Base-by-base conservation (phyloP, 2,888 invertebrate species). In the Eurois occulta region DNA sequence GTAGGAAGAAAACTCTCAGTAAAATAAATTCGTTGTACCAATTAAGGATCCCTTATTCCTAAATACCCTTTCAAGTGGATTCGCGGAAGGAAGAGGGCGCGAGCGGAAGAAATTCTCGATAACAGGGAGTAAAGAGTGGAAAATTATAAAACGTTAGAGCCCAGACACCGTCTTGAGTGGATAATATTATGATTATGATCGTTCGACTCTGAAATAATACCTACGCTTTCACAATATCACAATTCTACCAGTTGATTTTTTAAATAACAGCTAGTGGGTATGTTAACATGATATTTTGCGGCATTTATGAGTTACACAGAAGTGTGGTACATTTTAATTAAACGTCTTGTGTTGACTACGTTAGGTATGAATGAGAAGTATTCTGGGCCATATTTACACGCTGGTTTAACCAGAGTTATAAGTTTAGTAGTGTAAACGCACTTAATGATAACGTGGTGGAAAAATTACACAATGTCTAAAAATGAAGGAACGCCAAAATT, bases 81-180 rank as follows among this genome's bases (percentile, higher is more conserved):
- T 91, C 90, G 87, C 91, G 94, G 94, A 95, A 95, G 94, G 94
- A 95, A 95, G 93, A 94, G 94, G 94, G 94, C 90, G 93, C 91
- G 91, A 94, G 92, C 93, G 95, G 94, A 95, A 95, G 95, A 94
- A 95, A 95, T 95, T 91, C 91, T 92, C 94, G 95, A 95, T 95
- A 95, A 94, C 94, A 93, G 91, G 92, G 93, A 92, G 93, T 92
- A 92, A 94, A 93, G 94, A 94, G 94, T 94, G 92, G 93, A 94
- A 94, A 94, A 95, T 95, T 95, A 94, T 94, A 93, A 95, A 95
- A 94, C 93, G 93, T 92, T 94, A 92, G 91, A 93, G 90, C 92
- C 88, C 89, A 92, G 91, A 93, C 92, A 91, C 90, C 91, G 88
- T 86, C 88, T 91, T 90, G 90, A 93, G 92, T 92, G 91, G 91